Conservation (phyloP, 2,888 invertebrate species). For the Doris montereyensis region DNA sequence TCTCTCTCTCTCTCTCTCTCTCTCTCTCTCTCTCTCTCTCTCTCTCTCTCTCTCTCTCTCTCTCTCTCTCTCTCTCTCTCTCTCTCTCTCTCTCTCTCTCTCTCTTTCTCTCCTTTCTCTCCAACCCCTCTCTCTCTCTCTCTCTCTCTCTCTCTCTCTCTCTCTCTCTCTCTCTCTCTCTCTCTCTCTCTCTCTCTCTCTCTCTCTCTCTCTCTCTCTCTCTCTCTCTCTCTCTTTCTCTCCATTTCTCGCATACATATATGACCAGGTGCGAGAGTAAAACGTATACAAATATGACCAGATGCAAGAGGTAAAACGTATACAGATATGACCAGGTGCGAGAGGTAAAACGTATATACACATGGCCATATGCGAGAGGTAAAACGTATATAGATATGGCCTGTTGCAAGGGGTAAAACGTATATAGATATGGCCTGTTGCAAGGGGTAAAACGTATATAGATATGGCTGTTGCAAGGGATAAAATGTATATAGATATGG, state of each 20-base stretch:
- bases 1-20: constrained; percentile 4
- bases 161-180: constrained; percentile 28
- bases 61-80: background rate
- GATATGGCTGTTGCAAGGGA: too few species aligned
- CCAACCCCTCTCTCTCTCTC: background rate
- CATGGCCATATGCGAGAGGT: too few species aligned
- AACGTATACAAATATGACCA: too few species aligned
- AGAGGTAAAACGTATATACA: too few species aligned
- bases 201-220: constrained; percentile 40
- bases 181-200: constrained; percentile 36
- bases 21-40: background rate
- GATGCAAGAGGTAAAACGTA: too few species aligned
- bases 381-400: too few species aligned
- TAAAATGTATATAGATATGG: too few species aligned
- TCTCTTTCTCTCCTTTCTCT: background rate
- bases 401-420: too few species aligned
- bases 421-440: too few species aligned
- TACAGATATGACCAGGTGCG: too few species aligned
- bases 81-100: background rate
- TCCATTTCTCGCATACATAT: constrained; percentile 28
- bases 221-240: constrained; percentile 36
- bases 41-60: background rate
- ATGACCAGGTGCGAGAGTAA: too few species aligned
- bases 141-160: background rate
- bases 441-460: too few species aligned